Percentiles rank a stretch among this genome's conserved stretches.
Conservation (phyloP, 2,888 invertebrate genomes). For the Lamproptera curius region DNA sequence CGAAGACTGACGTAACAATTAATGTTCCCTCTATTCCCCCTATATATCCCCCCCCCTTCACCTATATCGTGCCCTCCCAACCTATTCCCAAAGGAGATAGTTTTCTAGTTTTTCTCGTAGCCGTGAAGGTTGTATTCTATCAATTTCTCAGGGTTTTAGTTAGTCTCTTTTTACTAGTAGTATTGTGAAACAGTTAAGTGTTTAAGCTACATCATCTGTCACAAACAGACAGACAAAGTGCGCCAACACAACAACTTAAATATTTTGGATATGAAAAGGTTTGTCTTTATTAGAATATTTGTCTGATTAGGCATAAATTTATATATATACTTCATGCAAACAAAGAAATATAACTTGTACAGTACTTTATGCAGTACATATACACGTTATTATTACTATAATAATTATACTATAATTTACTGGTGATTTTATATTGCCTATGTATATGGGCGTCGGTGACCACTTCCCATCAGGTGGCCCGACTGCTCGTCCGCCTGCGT, state of each 20-base stretch:
- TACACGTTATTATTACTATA: background rate
- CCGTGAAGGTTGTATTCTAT: background rate
- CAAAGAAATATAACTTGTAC: background rate
- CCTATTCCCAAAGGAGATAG: background rate
- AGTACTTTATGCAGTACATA: background rate
- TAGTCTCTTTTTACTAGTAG: background rate
- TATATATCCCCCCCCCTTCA: background rate
- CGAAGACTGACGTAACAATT: constrained; percentile 18
- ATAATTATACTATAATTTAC: background rate
- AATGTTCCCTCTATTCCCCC: background rate
- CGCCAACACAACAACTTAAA: no score
- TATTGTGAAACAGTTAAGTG: background rate
- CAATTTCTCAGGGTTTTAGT: background rate
- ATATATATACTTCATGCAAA: background rate
- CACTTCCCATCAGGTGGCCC: no score
- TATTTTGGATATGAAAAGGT: no score
- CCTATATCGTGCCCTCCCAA: background rate
- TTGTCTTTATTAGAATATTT: no score
- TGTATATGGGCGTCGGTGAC: no score
- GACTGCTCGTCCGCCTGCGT: no score
- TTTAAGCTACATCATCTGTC: background rate
- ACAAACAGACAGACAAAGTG: no score
- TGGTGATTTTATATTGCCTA: background rate
- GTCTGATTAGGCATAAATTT: no score
- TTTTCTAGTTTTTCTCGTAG: background rate